Evolutionary conservation across 2,888 invertebrate genomes (phyloP).

Genomic region (Argyresthia albistria): DNA sequence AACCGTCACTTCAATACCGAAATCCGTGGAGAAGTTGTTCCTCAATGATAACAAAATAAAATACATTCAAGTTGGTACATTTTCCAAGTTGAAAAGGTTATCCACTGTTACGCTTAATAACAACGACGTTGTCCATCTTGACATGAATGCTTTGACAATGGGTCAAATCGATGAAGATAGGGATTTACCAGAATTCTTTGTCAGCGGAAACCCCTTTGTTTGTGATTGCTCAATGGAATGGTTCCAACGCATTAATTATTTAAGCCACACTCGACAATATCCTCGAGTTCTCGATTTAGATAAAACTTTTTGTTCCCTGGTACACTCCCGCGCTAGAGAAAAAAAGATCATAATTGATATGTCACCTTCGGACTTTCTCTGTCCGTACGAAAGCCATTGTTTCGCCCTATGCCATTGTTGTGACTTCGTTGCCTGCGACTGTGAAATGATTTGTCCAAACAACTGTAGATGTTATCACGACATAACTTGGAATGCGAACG

Average conservation of each 20-base stretch:
- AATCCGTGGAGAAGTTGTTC: conserved; percentile 80
- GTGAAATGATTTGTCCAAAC: conserved; percentile 91
- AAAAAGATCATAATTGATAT: conserved; percentile 81
- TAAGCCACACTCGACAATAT: conserved; percentile 82
- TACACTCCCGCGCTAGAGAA: conserved; percentile 77
- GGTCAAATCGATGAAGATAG: conserved; percentile 77
- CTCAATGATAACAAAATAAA: conserved; percentile 82
- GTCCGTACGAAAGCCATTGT: conserved; percentile 86
- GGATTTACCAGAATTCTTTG: conserved; percentile 83
- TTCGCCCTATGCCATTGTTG: conserved; percentile 92
- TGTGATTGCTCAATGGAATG: conserved; percentile 93
- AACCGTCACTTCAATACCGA: conserved; percentile 78
- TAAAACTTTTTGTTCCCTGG: conserved; percentile 81
- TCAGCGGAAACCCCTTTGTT: conserved; percentile 87
- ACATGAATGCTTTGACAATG: conserved; percentile 80
- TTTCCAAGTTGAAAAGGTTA: conserved; percentile 77
- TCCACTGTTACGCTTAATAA: conserved; percentile 83
- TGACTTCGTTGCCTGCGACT: conserved; percentile 91
- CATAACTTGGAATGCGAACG: conserved; percentile 87
- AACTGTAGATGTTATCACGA: conserved; percentile 91
- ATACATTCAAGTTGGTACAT: conserved; percentile 79
- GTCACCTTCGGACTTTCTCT: conserved; percentile 83
- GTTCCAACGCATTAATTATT: conserved; percentile 84
- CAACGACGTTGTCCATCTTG: conserved; percentile 80
- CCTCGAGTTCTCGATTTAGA: conserved; percentile 86